phyloP scores from a whole-genome alignment of 92 coral and sea anemone genomes.

The Umimayanthus kanabou region DNA sequence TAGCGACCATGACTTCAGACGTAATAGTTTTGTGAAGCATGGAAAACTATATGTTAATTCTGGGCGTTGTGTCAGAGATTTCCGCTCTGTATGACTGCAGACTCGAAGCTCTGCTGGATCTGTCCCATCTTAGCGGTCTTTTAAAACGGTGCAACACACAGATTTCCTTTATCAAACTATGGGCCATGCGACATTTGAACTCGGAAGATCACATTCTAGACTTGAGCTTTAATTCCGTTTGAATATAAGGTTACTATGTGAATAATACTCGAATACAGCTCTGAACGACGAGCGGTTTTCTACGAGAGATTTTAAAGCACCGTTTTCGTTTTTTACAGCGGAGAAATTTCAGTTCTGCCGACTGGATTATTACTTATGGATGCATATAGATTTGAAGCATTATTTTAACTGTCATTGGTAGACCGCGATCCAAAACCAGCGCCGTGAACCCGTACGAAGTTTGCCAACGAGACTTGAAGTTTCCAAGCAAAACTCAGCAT shows the following conservation, averaged over 20 bases:
- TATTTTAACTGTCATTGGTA: not conserved
- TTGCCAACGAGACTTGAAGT: conserved; percentile 12
- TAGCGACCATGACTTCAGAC: conserved; percentile 26
- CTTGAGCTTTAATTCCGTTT: not conserved
- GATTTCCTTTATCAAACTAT: not conserved
- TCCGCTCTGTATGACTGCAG: conserved; percentile 1
- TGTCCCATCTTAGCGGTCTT: not conserved
- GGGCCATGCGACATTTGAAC: not conserved
- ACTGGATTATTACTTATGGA: not conserved
- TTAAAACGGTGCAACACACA: not conserved
- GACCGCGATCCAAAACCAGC: conserved; percentile 8
- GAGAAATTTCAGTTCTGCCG: not conserved
- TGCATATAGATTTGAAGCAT: not conserved
- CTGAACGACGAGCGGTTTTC: not conserved
- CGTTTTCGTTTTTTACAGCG: not conserved
- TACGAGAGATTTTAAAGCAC: not conserved
- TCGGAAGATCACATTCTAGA: not conserved
- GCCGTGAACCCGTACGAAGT: not conserved
- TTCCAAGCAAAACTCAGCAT: not conserved
- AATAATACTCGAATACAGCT: not conserved
- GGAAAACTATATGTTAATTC: not conserved
- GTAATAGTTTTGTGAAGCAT: conserved; percentile 20
- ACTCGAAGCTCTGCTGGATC: not conserved
- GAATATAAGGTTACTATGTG: not conserved
- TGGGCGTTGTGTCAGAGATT: conserved; percentile 35